Conservation (phyloP, 2,797 vertebrate genomes). For the Lagocephalus sceleratus region DNA sequence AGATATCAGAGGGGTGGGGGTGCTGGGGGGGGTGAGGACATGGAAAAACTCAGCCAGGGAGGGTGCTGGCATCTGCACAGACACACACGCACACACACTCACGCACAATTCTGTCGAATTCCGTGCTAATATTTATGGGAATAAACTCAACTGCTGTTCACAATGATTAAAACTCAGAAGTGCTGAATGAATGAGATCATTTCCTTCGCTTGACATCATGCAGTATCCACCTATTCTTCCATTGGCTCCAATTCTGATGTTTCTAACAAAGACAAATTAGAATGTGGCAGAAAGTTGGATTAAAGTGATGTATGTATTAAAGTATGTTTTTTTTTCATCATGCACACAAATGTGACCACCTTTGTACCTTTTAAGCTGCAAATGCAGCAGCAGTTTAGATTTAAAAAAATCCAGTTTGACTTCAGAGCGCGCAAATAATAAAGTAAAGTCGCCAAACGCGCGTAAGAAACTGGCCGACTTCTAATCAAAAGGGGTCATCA, state of each 20-base stretch:
- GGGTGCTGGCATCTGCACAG: constrained; percentile 3
- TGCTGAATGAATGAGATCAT: background rate
- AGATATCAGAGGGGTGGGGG: constrained; percentile 38
- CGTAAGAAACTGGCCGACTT: constrained; percentile 9
- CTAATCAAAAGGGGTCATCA: constrained; percentile 77
- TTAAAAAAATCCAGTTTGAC: background rate
- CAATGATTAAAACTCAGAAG: no score
- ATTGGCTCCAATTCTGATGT: background rate
- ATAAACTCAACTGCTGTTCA: background rate
- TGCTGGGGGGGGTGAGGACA: constrained; percentile 63
- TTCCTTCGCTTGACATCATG: background rate
- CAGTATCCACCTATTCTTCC: constrained; percentile 1
- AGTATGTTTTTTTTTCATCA: no score
- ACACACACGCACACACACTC: constrained; percentile 24
- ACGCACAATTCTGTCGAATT: background rate
- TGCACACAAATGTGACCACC: no score
- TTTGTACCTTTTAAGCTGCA: no score
- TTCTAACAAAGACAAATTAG: background rate
- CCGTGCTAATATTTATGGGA: no score
- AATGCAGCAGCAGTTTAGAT: no score
- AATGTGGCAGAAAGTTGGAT: no score
- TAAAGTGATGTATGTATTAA: no score
- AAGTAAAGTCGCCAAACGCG: background rate
- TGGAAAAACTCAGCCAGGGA: constrained; percentile 56
- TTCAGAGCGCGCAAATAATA: background rate